Evolutionary conservation across 1,140 invertebrate species (phyloP), one percentile per base, ranked within the genome.

Genomic region (Pteromalus puparum): DNA sequence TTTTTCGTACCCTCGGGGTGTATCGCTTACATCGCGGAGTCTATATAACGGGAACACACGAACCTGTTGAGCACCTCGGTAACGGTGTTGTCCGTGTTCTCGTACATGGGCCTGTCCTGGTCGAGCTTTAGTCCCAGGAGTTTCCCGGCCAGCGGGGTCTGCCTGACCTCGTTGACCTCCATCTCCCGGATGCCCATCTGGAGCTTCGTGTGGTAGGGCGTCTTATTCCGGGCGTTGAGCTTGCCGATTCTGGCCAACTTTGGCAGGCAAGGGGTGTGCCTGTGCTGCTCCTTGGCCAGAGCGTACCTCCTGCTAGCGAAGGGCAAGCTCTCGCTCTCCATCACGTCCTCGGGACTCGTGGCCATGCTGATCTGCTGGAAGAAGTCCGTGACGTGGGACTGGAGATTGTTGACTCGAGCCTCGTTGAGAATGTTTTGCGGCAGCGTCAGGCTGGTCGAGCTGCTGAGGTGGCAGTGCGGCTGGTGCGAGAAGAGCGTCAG

Each of bases 361-460:
- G 93, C 92, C 85, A 93, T 89, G 38, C 93, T 92, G 21, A 94
- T 94, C 86, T 94, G 93, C n/a, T 94, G 91, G 12, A 94, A 92
- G 79, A 94, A 93, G 81, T 94, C 94, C 13, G 94, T 93, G 1
- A 94, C 93, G 87, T 93, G 92, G 9, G 92, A 92, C 73, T 92
- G 92, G 24, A 92, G 88, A 79, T 92, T 91, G 85, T 92, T 91
- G 15, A 88, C 90, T 30, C 92, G 88, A 46, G 91, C 89, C 81
- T 92, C 91, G 85, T 92, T 91, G 30, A 91, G 85, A 42, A 92
- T 87, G 7, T 90, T 92, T 68, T 91, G 91, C 67, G 91, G 90
- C 80, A 91, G 81, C 5, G 91, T 91, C 30, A 88, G 74, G 6
- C 30, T 26, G 34, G n/a, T 18, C 2, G 84, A 70, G 34, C 18